Evolutionary conservation across 2,888 invertebrate genomes (phyloP).

Genomic region (Meiosimyza platycephala): DNA sequence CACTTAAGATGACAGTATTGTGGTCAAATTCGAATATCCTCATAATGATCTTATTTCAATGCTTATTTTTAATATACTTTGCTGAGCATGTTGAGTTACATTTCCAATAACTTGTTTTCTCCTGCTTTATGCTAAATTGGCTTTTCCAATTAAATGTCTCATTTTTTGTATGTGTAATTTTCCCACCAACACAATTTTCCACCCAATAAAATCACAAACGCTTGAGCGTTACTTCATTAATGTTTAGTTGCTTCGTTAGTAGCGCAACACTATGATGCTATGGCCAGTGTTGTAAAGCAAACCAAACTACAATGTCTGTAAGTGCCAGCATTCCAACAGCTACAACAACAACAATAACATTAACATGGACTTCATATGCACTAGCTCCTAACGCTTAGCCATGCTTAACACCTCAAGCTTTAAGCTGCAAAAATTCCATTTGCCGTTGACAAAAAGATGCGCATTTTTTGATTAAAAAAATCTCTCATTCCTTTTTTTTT

Average conservation of each 20-base stretch:
- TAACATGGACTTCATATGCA: too few species aligned
- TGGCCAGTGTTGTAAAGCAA: conserved; percentile 7
- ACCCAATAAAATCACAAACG: neutral
- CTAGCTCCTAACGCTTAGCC: neutral
- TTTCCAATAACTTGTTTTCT: too few species aligned
- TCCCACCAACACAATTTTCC: conserved; percentile 8
- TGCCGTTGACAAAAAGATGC: conserved; percentile 46
- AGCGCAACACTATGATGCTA: neutral
- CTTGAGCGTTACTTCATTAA: conserved; percentile 8
- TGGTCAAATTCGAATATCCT: too few species aligned
- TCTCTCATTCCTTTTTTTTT: neutral
- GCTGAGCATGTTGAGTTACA: too few species aligned
- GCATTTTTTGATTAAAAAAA: conserved; percentile 47
- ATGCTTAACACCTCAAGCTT: conserved; percentile 19
- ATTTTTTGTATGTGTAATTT: neutral
- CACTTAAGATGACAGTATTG: too few species aligned
- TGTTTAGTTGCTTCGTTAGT: conserved; percentile 7
- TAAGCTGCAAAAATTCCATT: conserved; percentile 23
- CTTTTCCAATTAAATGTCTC: conserved; percentile 25
- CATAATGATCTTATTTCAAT: too few species aligned
- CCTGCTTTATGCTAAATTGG: neutral
- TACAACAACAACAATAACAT: neutral
- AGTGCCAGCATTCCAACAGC: conserved; percentile 26
- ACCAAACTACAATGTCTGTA: neutral
- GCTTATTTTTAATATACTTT: too few species aligned